Conservation (phyloP, 2,888 invertebrate species). For the Drosophila subquinaria region DNA sequence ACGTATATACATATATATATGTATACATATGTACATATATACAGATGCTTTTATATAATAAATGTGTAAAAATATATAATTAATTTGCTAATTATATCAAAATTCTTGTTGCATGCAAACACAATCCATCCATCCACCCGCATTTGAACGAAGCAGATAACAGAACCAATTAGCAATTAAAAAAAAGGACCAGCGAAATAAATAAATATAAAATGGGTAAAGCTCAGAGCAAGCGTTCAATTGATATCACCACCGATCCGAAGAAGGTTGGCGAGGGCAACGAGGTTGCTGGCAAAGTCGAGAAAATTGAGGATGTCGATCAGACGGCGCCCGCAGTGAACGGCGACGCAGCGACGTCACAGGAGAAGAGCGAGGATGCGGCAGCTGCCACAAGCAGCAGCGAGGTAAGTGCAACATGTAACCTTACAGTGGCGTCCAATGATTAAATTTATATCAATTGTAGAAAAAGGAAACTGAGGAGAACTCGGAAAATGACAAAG, state of each 20-base stretch:
- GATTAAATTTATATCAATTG: not conserved
- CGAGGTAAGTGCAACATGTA: constrained; percentile 46
- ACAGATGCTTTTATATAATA: constrained; percentile 11
- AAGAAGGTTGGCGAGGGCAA: constrained; percentile 86
- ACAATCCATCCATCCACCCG: not conserved
- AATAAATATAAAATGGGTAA: constrained; percentile 89
- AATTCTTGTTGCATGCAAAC: constrained; percentile 39
- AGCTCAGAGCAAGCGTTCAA: constrained; percentile 94
- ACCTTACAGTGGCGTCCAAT: not conserved
- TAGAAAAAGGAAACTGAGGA: constrained; percentile 88
- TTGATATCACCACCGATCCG: constrained; percentile 91
- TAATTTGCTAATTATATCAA: constrained; percentile 32
- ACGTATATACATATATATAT: constrained; percentile 13
- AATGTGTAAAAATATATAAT: constrained; percentile 9
- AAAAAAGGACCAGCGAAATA: constrained; percentile 47
- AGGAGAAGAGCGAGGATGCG: constrained; percentile 87
- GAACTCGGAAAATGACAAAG: constrained; percentile 89
- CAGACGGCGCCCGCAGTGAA: constrained; percentile 87
- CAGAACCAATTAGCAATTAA: constrained; percentile 84
- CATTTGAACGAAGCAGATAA: constrained; percentile 26
- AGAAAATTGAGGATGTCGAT: constrained; percentile 91
- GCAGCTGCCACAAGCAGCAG: constrained; percentile 50
- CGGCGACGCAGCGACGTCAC: constrained; percentile 88
- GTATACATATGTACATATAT: not conserved
- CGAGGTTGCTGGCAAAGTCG: constrained; percentile 90